Evolutionary conservation across 1,140 invertebrate genomes (phyloP), one percentile per base, ranked within the genome.

Genomic region (Drosophila gunungcola): DNA sequence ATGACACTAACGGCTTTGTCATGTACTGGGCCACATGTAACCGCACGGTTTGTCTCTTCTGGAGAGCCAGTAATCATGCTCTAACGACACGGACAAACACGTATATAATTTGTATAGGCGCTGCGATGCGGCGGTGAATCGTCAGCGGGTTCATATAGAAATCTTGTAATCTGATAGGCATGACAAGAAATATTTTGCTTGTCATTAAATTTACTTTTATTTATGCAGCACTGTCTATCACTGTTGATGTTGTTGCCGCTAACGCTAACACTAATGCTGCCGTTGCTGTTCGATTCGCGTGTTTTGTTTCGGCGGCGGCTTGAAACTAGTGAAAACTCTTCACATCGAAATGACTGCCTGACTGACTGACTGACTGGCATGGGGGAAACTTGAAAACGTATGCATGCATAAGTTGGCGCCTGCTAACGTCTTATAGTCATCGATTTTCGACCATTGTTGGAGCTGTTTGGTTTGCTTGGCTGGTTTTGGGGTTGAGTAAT

Each of bases 121-220:
- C 43, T 73, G 54, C 39, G 42, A 49, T 43, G 42, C 56, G 67
- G 48, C 52, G 79, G 81, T 65, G 69, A 80, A 74, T 88, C 84
- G 81, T 84, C 72, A 77, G 75, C 56, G 84, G 86, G 83, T 73
- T 73, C 84, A 89, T 88, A 86, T 86, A 86, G 79, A 86, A 86
- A 86, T 86, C 84, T 88, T 88, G 84, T 88, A 88, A 88, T 88
- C 84, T 88, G 84, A 88, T 88, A 88, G 84, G 84, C 84, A 88
- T 88, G 84, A 88, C 84, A 88, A 88, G 84, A 88, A 88, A 88
- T 89, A 89, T 89, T 86, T 88, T 88, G 84, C 84, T 88, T 88
- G 84, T 88, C 84, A 88, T 88, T 88, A 89, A 89, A 88, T 88
- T 88, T 88, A 88, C 84, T 88, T 88, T 88, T 88, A 88, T 88